Conservation (phyloP, 2,888 invertebrate species). For the Luperina testacea region DNA sequence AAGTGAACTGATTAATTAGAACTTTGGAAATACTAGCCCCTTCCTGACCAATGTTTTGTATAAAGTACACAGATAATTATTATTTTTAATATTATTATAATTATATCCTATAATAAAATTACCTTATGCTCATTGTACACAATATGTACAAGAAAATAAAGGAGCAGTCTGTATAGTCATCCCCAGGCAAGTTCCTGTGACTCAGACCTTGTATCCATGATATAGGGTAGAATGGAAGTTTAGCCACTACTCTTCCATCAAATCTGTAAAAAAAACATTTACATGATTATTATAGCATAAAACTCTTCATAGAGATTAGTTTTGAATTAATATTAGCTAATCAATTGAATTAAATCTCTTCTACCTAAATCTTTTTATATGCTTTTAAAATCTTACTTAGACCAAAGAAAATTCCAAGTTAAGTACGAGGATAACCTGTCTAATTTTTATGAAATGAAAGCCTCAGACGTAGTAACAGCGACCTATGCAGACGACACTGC, state of each 20-base stretch:
- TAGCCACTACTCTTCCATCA: slow-evolving; percentile 99
- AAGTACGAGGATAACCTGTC: too few species aligned
- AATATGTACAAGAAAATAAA: slow-evolving; percentile 99
- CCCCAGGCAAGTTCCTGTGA: slow-evolving; percentile 98
- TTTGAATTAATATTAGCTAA: not conserved
- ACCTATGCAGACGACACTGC: too few species aligned
- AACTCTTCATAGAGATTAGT: not conserved
- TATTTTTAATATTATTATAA: not conserved
- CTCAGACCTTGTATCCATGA: slow-evolving; percentile 99
- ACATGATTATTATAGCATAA: not conserved
- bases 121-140: slow-evolving; percentile 99
- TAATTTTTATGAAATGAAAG: too few species aligned
- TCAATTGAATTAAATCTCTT: not conserved
- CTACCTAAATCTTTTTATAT: too few species aligned
- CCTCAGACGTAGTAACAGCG: too few species aligned
- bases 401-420: too few species aligned
- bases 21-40: too few species aligned
- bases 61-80: too few species aligned
- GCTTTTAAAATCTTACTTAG: too few species aligned
- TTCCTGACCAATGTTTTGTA: too few species aligned
- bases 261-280: slow-evolving; percentile 91
- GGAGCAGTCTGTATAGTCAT: slow-evolving; percentile 99
- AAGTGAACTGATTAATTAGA: too few species aligned
- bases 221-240: slow-evolving; percentile 98
- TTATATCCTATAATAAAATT: slow-evolving; percentile 71